Percentiles rank a stretch among this genome's conserved stretches.
Conservation (phyloP, 2,888 invertebrate species). For the Mellilla xanthometata region DNA sequence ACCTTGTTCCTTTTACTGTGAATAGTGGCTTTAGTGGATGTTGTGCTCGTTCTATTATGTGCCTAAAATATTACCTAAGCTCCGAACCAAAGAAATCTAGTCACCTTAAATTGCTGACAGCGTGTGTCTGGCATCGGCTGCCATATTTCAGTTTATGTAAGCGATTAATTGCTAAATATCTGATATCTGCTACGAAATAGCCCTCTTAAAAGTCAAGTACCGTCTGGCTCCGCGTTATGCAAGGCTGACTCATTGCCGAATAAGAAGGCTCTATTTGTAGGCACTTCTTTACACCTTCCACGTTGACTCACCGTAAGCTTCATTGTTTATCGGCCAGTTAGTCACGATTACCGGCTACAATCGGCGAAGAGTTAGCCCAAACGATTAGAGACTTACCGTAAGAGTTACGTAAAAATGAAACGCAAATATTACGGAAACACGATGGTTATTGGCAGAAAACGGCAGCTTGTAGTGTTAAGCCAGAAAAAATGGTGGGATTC, state of each 20-base stretch:
- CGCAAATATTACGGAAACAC: slow-evolving; percentile 52
- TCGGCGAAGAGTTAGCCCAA: slow-evolving; percentile 27
- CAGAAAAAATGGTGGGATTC: slow-evolving; percentile 35
- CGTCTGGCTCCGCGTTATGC: slow-evolving; percentile 49
- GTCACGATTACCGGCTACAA: slow-evolving; percentile 25
- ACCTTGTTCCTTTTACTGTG: slow-evolving; percentile 15
- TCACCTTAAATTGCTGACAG: slow-evolving; percentile 19
- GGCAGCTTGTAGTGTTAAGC: slow-evolving; percentile 24
- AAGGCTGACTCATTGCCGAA: slow-evolving; percentile 55
- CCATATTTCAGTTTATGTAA: slow-evolving; percentile 43
- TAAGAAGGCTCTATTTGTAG: slow-evolving; percentile 31
- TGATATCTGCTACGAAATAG: slow-evolving; percentile 42
- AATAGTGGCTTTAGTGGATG: slow-evolving; percentile 4
- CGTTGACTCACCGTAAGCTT: slow-evolving; percentile 30
- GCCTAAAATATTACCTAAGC: slow-evolving; percentile 16
- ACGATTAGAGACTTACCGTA: slow-evolving; percentile 35
- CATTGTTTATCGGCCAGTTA: slow-evolving; percentile 31
- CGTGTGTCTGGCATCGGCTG: slow-evolving; percentile 24
- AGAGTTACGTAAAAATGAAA: slow-evolving; percentile 51
- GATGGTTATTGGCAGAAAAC: slow-evolving; percentile 32
- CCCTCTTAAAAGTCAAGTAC: slow-evolving; percentile 41
- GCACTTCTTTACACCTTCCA: slow-evolving; percentile 28
- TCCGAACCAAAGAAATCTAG: slow-evolving; percentile 16
- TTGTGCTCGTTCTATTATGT: slow-evolving; percentile 9
- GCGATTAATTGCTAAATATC: slow-evolving; percentile 42